These are phyloP conservation scores for Zaprionus africanus DNA, from an alignment of 1,140 invertebrate genomes.

Conservation along the genomic window DNA sequence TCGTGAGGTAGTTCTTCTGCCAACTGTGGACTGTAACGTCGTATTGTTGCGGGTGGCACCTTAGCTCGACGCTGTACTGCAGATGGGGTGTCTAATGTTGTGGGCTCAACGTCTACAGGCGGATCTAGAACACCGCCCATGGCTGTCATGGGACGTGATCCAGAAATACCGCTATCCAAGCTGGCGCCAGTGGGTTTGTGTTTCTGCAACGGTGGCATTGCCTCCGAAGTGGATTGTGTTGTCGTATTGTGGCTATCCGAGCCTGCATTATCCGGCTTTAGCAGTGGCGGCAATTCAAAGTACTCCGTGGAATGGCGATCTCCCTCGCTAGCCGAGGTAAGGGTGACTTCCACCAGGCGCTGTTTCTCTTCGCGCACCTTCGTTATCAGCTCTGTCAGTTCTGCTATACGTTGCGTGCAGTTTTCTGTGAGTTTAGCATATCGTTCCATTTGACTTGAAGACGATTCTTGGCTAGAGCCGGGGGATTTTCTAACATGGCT, in stretches of 20 bases:
- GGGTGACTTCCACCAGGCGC: slow-evolving; percentile 73
- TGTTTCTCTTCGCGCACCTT: slow-evolving; percentile 82
- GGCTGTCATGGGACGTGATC: slow-evolving; percentile 73
- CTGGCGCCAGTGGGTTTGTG: slow-evolving; percentile 72
- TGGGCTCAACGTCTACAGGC: slow-evolving; percentile 54
- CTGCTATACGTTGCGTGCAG: slow-evolving; percentile 75
- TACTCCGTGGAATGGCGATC: slow-evolving; percentile 80
- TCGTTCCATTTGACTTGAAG: slow-evolving; percentile 49
- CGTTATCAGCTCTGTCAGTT: slow-evolving; percentile 72
- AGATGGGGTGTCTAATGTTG: slow-evolving; percentile 47
- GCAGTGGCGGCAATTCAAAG: slow-evolving; percentile 59
- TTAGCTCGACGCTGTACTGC: slow-evolving; percentile 35
- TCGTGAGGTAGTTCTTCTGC: slow-evolving; percentile 75
- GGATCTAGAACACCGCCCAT: slow-evolving; percentile 43
- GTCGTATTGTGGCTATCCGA: slow-evolving; percentile 35
- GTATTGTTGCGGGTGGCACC: slow-evolving; percentile 65
- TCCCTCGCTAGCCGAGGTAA: slow-evolving; percentile 75
- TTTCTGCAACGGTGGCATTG: slow-evolving; percentile 62
- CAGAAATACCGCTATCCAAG: slow-evolving; percentile 77
- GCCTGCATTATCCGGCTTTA: slow-evolving; percentile 9
- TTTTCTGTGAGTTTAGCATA: slow-evolving; percentile 74
- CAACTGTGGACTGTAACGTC: slow-evolving; percentile 78
- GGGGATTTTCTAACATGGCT: neutral
- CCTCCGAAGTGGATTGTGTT: slow-evolving; percentile 54
- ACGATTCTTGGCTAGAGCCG: slow-evolving; percentile 8